Conservation (phyloP, 2,113 vertebrate species). For the Engystomops pustulosus region DNA sequence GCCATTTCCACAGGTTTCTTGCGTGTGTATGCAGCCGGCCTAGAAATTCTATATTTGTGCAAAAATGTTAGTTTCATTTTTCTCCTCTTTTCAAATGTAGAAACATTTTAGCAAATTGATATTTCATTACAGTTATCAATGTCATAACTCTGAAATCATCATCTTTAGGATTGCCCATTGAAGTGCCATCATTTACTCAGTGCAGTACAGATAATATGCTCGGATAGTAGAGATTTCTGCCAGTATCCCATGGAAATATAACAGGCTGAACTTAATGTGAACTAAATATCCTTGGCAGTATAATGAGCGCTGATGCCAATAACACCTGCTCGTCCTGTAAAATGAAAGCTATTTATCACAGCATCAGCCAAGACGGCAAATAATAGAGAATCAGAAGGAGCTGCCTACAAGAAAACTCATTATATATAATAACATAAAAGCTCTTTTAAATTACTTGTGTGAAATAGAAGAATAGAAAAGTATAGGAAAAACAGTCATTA, state of each 20-base stretch:
- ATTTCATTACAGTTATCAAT: too few species aligned
- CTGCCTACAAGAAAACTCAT: background rate
- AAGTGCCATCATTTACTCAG: too few species aligned
- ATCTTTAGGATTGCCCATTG: too few species aligned
- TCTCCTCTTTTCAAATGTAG: too few species aligned
- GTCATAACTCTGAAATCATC: too few species aligned
- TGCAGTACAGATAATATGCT: slow-evolving; percentile 5
- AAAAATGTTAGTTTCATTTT: too few species aligned
- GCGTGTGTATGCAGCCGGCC: too few species aligned
- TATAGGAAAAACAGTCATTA: too few species aligned
- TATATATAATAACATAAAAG: background rate
- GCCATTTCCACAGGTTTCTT: too few species aligned
- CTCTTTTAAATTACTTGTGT: background rate
- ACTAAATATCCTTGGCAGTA: slow-evolving; percentile 53
- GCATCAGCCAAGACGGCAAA: slow-evolving; percentile 9
- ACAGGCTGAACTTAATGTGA: slow-evolving; percentile 49
- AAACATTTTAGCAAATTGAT: too few species aligned
- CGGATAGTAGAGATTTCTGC: slow-evolving; percentile 13
- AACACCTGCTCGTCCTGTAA: slow-evolving; percentile 51
- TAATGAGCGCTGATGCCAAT: slow-evolving; percentile 21
- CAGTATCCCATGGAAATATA: slow-evolving; percentile 17
- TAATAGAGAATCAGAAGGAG: background rate
- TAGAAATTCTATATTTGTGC: too few species aligned
- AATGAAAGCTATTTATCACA: slow-evolving; percentile 46
- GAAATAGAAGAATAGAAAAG: too few species aligned